Evolutionary conservation across 2,888 invertebrate genomes (phyloP), one percentile per base, ranked within the genome.

Genomic region (Coremacera marginata): DNA sequence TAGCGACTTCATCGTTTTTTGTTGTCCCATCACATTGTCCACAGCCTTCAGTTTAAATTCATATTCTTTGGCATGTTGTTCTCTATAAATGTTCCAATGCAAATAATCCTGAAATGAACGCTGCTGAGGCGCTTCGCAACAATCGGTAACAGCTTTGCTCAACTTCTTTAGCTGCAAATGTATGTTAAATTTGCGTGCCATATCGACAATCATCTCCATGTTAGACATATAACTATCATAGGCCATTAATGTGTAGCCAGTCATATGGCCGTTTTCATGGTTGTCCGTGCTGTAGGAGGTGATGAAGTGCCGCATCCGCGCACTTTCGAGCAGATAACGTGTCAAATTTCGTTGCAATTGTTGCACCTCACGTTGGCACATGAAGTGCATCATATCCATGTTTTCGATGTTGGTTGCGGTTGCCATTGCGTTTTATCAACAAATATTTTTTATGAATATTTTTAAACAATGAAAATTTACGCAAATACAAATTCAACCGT

Each of bases 171-270:
- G 55, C 63, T 82, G 77, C 19, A 82, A 60, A 8, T 81, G 77
- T 5, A 82, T 80, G 51, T 82, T 82, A 44, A 81, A 82, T 74
- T 81, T 81, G 3, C 82, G 79, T 0, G 81, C 80, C 68, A 80
- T 72, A 63, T 80, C 81, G 14, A 75, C 44, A 0, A 81, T 76
- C n/a, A 76, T 70, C 7, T 75, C 70, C 55, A 82, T n/a, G 51
- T 81, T 80, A 3, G 81, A 76, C 82, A 82, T 81, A 63, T 81
- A 82, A 0, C 78, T 73, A 52, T 82, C 80, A 34, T 80, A 82
- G 0, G 81, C 79, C 55, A 80, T 68, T 0, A 81, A 68, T 2
- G 78, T 34, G 25, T 27, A 74, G 14, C n/a, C 65, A 76, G 77
- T 79, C 19, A 80, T 68, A 25, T 81, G 78, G 22, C 16, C 22